Evolutionary conservation across 1,140 invertebrate species (phyloP), one percentile per base, ranked within the genome.

Genomic region (Hyphantria cunea): DNA sequence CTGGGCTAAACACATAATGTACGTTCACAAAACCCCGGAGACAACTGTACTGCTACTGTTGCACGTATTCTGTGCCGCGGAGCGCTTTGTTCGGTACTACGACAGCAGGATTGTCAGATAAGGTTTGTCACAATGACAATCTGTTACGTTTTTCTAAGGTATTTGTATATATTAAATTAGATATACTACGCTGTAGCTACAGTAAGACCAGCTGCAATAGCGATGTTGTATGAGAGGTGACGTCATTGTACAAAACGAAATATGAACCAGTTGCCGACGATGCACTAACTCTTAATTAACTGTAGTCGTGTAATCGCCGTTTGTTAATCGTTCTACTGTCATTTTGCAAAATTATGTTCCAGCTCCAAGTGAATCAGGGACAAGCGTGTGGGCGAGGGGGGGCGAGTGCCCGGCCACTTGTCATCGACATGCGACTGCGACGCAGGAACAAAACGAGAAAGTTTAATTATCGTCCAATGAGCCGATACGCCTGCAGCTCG

Each of bases 401-500:
- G 48, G 11, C 25, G 48, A 3, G 48, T 33, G 34, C 34, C 34
- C 32, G 32, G 49, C 13, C 33, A 37, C 32, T 51, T 51, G 49
- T 51, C 33, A 51, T 39, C 33, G 49, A 37, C 49, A 51, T 32
- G 49, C 41, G 0, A 15, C 31, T 15, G 32, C 33, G 8, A 9
- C 33, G 50, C 50, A 52, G 33, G n/a, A 52, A 52, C 34, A 52
- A 52, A 52, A 52, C 33, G 50, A 52, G 33, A 52, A 52, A 52
- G 33, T 52, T 52, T 52, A 52, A 52, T 52, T 52, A 52, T 39
- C 50, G 33, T 52, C 50, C 50, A 52, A 52, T 52, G 50, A 52
- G 50, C 50, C 50, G 50, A 52, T 52, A 52, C 50, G 17, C 7
- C 34, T 14, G 50, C 50, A 15, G 50, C 50, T 52, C 17, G 39